Evolutionary conservation across 2,113 vertebrate species (phyloP), one percentile per base, ranked within the genome.

Genomic region (Myocastor coypus): DNA sequence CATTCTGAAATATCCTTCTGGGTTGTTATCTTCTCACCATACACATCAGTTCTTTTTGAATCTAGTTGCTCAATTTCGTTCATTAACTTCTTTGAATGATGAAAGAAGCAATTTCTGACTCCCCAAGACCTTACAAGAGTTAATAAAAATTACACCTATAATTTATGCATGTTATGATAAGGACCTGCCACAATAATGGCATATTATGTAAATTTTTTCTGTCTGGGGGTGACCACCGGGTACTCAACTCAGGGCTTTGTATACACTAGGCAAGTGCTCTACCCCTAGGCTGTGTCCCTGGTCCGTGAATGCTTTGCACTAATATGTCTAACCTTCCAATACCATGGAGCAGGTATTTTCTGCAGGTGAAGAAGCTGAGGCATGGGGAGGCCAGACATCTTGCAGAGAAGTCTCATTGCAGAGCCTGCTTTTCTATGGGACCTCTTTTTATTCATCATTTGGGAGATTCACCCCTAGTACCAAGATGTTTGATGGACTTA

Each of bases 41-140:
- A 40, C 11, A 40, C 28, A 87, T 75, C n/a, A 50, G 52, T 30
- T 94, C 66, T 85, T 97, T 89, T 71, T 69, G 59, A 55, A 78
- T 66, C 42, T 32, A 86, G 66, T 83, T 77, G 52, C 34, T 93
- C 71, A 82, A 32, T 80, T 84, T 88, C 14, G 32, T 61, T 73
- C 55, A 55, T 86, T 80, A 63, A 92, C 82, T 59, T 96, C 40
- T 85, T 59, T 92, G 83, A 57, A 87, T 82, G 30, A 95, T 86
- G 19, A 30, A 92, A 68, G 91, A 83, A 91, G 12, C 17, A 28
- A 46, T 95, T 89, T 86, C 66, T 96, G 40, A 85, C 55, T 80
- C 57, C 50, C 42, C 11, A 64, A 37, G 59, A 57, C 75, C 68
- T 94, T 17, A 46, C 26, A 64, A 75, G 55, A 89, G 66, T 89